phyloP scores from a whole-genome alignment of 2,888 invertebrate species.

The Malacosoma neustria region DNA sequence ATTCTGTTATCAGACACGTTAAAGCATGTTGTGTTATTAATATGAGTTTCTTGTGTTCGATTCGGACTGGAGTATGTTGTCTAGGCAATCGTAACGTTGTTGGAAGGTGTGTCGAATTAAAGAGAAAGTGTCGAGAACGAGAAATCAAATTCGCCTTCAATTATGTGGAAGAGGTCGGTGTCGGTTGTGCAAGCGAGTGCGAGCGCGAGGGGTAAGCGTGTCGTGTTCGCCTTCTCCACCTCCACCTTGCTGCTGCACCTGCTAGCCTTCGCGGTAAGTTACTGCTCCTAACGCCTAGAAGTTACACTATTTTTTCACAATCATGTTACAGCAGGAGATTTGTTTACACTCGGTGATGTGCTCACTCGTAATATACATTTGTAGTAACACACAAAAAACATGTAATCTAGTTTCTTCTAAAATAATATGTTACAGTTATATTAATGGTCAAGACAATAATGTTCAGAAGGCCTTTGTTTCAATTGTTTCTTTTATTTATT shows the following conservation, averaged over 20 bases:
- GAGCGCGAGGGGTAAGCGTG: no score
- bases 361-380: no score
- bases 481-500: no score
- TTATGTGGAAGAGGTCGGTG: constrained; percentile 73
- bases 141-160: constrained; percentile 68
- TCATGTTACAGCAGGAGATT: no score
- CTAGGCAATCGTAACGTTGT: constrained; percentile 20
- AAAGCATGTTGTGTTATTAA: constrained; percentile 4
- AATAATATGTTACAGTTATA: no score
- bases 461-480: no score
- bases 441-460: no score
- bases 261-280: constrained; percentile 41
- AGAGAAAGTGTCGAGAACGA: constrained; percentile 72
- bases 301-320: no score
- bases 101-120: constrained; percentile 34
- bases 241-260: constrained; percentile 35
- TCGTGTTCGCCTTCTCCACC: constrained; percentile 30
- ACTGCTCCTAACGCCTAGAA: no score
- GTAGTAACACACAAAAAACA: no score
- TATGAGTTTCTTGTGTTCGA: constrained; percentile 28
- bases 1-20: not conserved
- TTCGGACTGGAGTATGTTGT: constrained; percentile 32
- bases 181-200: constrained; percentile 65
- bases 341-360: no score
- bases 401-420: no score